These are phyloP conservation scores for Agriopis leucophaearia DNA, from an alignment of 2,888 invertebrate genomes.

Conservation along the genomic window DNA sequence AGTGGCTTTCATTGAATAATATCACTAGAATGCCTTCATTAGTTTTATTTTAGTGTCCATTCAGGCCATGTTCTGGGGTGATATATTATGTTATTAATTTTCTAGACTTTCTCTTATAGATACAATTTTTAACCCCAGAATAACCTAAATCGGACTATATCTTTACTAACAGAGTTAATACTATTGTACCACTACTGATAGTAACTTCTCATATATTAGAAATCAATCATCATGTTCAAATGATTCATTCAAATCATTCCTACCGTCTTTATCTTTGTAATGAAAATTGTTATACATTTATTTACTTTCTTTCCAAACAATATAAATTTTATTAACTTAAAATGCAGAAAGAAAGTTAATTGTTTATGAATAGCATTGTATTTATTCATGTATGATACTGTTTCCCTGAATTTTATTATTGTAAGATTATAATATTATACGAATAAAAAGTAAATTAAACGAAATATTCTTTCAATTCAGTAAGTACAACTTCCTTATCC, in stretches of 20 bases:
- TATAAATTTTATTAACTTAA: constrained; percentile 70
- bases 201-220: constrained; percentile 32
- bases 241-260: constrained; percentile 81
- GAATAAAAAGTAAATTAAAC: constrained; percentile 64
- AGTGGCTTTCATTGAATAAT: constrained; percentile 67
- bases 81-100: constrained; percentile 36
- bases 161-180: constrained; percentile 28
- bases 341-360: constrained; percentile 71
- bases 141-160: constrained; percentile 29
- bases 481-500: too few relatives aligned
- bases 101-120: constrained; percentile 28
- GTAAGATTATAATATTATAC: constrained; percentile 82
- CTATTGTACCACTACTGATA: constrained; percentile 28
- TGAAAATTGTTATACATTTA: constrained; percentile 62
- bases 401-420: constrained; percentile 85
- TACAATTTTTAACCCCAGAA: constrained; percentile 35
- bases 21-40: constrained; percentile 77
- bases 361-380: constrained; percentile 83
- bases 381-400: constrained; percentile 86
- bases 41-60: constrained; percentile 59
- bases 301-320: constrained; percentile 69
- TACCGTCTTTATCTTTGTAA: constrained; percentile 68
- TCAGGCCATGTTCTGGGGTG: constrained; percentile 53
- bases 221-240: constrained; percentile 64
- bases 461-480: constrained; percentile 10